Base-by-base conservation (phyloP, 2,888 invertebrate species). In the Villa cingulata region DNA sequence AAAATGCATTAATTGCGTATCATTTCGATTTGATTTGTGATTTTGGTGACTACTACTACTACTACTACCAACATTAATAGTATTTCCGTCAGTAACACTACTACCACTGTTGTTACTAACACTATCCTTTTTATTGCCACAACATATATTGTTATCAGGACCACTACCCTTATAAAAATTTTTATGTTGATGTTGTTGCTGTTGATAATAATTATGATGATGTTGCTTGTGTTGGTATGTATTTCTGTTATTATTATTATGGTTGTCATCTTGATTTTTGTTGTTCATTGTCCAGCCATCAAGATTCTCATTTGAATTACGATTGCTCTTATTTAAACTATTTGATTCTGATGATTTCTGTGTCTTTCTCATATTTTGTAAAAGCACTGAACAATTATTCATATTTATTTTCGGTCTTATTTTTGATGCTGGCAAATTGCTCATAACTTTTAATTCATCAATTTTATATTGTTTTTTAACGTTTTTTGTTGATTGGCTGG, bases 1-100 rank as follows among this genome's bases (percentile, higher is more conserved):
- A 3, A 66, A 50, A 1, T 80, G 77, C 5, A 83, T 32, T 32
- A 32, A 32, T 32, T 7, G 12, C 12, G 29, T 3, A 4, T 32
- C 29, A 32, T 3, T 12, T 32, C 12, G 9, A 32, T 32, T 32
- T 12, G 12, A 12, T 32, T 32, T 32, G 6, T 27, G 27, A 27
- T 27, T 27, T n/a, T n/a, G n/a, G n/a, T n/a, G n/a, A n/a, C n/a
- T n/a, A n/a, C n/a, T n/a, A n/a, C n/a, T n/a, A n/a, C n/a, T n/a
- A 23, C 7, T 23, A 23, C 23, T 23, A 23, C 7, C 7, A 6
- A 23, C 4, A 23, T 23, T 23, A 4, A 23, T 6, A 12, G 3
- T 32, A 12, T 32, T 32, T n/a, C n/a, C n/a, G n/a, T n/a, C n/a
- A n/a, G n/a, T n/a, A n/a, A n/a, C n/a, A n/a, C n/a, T n/a, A 32